phyloP scores from a whole-genome alignment of 2,113 vertebrate genomes.

The Phyllopteryx taeniolatus region DNA sequence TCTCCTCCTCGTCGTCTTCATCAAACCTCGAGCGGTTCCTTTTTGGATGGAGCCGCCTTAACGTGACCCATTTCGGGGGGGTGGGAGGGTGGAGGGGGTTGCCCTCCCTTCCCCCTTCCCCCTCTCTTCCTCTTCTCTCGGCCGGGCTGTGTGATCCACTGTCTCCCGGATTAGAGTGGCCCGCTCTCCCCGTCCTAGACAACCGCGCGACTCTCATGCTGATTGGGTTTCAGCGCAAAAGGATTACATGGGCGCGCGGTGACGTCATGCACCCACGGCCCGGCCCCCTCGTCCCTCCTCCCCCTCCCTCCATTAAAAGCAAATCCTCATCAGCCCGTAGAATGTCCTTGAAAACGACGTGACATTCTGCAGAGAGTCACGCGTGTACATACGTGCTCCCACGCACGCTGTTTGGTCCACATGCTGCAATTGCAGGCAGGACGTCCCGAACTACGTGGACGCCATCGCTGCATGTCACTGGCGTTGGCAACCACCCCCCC shows the following conservation, averaged over 20 bases:
- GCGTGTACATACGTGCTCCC: slow-evolving; percentile 45
- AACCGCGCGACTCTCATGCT: slow-evolving; percentile 90
- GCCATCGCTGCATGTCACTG: background rate
- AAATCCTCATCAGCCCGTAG: slow-evolving; percentile 91
- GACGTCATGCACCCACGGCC: slow-evolving; percentile 92
- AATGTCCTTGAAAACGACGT: slow-evolving; percentile 95
- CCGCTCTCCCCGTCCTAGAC: slow-evolving; percentile 85
- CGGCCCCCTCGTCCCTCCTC: slow-evolving; percentile 55
- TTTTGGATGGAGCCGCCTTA: slow-evolving; percentile 77
- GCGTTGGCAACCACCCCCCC: background rate
- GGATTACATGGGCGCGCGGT: slow-evolving; percentile 98
- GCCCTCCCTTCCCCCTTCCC: slow-evolving; percentile 38
- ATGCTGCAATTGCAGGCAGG: background rate
- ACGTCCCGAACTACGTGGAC: background rate
- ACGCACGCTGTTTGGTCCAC: slow-evolving; percentile 17
- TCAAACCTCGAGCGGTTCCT: slow-evolving; percentile 69
- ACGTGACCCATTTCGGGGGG: slow-evolving; percentile 85
- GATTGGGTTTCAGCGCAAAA: slow-evolving; percentile 89
- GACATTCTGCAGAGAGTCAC: slow-evolving; percentile 78
- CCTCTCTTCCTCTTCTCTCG: slow-evolving; percentile 26
- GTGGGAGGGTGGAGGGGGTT: slow-evolving; percentile 62
- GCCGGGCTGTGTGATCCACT: slow-evolving; percentile 77
- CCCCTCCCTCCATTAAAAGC: slow-evolving; percentile 81
- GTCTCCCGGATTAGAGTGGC: slow-evolving; percentile 88
- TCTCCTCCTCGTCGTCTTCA: slow-evolving; percentile 35